A percentile compares a stretch with the other conserved stretches of the same genome.
Conservation (phyloP, 2,797 vertebrate species). For the Adelosebastes latens region DNA sequence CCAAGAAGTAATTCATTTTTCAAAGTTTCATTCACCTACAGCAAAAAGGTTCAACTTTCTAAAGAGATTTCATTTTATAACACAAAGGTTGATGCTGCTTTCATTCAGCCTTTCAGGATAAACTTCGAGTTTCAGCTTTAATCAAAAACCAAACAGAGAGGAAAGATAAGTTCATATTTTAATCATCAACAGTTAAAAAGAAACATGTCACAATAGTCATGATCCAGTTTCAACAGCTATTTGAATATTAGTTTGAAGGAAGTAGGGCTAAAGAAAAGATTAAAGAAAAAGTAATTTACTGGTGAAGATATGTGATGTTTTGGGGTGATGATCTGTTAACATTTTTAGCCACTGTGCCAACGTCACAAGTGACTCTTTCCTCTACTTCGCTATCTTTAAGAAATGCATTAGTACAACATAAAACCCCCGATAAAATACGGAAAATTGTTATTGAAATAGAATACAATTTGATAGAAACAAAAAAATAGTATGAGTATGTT, state of each 20-base stretch:
- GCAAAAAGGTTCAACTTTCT: neutral
- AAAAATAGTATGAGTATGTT: neutral
- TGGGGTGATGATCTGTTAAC: too few relatives aligned
- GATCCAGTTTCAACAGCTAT: neutral
- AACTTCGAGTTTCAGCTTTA: neutral
- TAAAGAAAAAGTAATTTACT: neutral
- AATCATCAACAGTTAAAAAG: neutral
- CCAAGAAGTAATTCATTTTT: neutral
- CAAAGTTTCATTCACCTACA: neutral
- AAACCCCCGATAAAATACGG: neutral
- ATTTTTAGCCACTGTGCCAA: neutral
- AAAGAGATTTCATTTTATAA: neutral
- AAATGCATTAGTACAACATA: neutral
- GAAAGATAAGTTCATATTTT: neutral
- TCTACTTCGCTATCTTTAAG: neutral
- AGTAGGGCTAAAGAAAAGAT: neutral
- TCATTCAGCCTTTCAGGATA: neutral
- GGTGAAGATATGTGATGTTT: neutral
- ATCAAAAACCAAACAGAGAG: constrained; percentile 9
- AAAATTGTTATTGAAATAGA: neutral
- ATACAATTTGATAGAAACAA: too few relatives aligned
- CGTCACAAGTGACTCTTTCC: neutral
- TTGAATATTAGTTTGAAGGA: neutral
- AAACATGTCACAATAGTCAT: neutral
- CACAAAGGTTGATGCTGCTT: neutral